A percentile compares a stretch with the other conserved stretches of the same genome.
These are phyloP conservation scores for Erpornis zantholeuca DNA, from an alignment of 2,113 vertebrate species.

Conservation along the genomic window DNA sequence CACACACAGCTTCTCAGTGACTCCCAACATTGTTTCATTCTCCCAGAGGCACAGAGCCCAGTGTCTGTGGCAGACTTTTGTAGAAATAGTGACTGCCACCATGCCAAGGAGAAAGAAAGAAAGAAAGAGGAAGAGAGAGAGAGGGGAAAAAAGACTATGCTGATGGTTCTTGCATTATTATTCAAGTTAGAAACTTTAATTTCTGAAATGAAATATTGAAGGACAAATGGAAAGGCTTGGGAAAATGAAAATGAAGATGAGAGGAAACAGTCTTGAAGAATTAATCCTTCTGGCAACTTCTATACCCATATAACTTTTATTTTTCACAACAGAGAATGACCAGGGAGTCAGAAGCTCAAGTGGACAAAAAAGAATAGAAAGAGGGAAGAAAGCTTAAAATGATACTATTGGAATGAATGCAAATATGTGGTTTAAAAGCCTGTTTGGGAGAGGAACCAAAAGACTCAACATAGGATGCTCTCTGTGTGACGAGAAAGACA, in stretches of 20 bases:
- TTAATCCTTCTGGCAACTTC: background rate
- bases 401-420: background rate
- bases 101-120: conserved; percentile 32
- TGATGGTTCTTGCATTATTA: background rate
- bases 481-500: background rate
- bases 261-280: background rate
- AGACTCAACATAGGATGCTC: background rate
- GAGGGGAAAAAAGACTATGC: background rate
- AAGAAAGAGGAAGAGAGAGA: background rate
- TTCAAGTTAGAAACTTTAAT: background rate
- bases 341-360: background rate
- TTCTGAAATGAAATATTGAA: background rate
- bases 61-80: background rate
- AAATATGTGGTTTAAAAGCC: background rate
- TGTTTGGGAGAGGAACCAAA: background rate
- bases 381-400: background rate
- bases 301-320: background rate
- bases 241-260: background rate
- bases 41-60: conserved; percentile 42
- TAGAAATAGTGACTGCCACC: background rate
- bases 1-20: conserved; percentile 19
- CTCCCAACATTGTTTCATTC: background rate
- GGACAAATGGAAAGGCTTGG: background rate
- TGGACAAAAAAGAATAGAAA: background rate
- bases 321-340: background rate